These are phyloP conservation scores for Cyaniris semiargus DNA, from an alignment of 2,888 invertebrate genomes.

Conservation along the genomic window DNA sequence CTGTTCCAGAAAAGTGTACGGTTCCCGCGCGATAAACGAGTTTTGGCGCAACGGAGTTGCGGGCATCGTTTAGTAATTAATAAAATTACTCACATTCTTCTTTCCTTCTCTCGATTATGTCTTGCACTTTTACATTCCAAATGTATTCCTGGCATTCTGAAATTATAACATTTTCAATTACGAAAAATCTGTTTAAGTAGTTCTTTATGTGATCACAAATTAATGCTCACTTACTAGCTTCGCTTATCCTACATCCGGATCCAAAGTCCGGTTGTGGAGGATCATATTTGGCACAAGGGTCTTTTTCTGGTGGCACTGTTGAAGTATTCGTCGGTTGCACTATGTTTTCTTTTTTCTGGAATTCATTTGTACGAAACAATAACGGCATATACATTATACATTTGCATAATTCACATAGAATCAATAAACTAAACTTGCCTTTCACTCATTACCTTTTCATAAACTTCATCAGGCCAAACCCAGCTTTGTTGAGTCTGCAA, in stretches of 20 bases:
- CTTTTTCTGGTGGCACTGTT: neutral
- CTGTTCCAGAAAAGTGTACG: no score
- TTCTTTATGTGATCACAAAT: no score
- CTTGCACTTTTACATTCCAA: constrained; percentile 33
- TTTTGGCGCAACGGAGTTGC: no score
- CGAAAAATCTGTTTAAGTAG: no score
- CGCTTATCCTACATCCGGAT: neutral
- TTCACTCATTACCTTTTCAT: neutral
- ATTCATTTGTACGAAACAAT: neutral
- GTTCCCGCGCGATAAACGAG: no score
- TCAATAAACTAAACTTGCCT: no score
- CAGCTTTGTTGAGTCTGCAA: neutral
- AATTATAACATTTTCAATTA: neutral
- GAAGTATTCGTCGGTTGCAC: neutral
- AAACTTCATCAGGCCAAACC: constrained; percentile 2
- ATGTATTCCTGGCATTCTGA: constrained; percentile 38
- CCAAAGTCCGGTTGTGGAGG: neutral
- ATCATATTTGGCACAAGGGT: constrained; percentile 15
- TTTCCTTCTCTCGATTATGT: neutral
- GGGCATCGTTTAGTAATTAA: neutral
- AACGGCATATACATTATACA: no score
- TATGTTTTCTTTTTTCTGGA: neutral
- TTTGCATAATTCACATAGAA: no score
- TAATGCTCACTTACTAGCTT: neutral
- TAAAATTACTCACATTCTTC: neutral